These are phyloP conservation scores for Embiotoca jacksoni DNA, from an alignment of 2,113 vertebrate genomes.

Conservation along the genomic window DNA sequence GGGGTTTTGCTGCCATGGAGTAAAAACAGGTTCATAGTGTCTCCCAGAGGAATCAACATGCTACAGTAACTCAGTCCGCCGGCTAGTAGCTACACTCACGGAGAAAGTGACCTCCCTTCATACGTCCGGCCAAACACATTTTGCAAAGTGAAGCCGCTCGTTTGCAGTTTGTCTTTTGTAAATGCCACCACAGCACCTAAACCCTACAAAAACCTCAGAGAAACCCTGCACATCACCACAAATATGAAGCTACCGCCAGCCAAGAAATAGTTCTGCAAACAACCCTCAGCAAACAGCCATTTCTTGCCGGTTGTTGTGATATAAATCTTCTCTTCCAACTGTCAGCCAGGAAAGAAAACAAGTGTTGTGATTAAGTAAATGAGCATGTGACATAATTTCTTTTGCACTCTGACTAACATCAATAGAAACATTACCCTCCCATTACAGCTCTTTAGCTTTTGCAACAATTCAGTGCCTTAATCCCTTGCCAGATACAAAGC, in stretches of 20 bases:
- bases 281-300: background rate
- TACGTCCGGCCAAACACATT: background rate
- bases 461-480: background rate
- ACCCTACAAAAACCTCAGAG: background rate
- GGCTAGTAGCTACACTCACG: too few relatives aligned
- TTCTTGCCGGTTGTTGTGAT: background rate
- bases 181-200: background rate
- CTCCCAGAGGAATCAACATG: background rate
- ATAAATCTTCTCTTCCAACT: background rate
- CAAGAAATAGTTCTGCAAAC: background rate
- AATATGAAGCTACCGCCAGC: background rate
- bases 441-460: background rate
- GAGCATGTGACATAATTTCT: background rate
- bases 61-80: too few relatives aligned
- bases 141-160: background rate
- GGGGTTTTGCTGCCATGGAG: too few relatives aligned
- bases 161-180: background rate
- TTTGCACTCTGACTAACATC: background rate
- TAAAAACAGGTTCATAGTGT: too few relatives aligned
- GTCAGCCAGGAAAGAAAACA: background rate
- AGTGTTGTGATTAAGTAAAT: background rate
- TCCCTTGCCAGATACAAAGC: background rate
- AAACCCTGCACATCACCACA: background rate
- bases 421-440: background rate
- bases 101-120: background rate